Conservation (phyloP, 2,113 vertebrate species). For the Ciconia stormi region DNA sequence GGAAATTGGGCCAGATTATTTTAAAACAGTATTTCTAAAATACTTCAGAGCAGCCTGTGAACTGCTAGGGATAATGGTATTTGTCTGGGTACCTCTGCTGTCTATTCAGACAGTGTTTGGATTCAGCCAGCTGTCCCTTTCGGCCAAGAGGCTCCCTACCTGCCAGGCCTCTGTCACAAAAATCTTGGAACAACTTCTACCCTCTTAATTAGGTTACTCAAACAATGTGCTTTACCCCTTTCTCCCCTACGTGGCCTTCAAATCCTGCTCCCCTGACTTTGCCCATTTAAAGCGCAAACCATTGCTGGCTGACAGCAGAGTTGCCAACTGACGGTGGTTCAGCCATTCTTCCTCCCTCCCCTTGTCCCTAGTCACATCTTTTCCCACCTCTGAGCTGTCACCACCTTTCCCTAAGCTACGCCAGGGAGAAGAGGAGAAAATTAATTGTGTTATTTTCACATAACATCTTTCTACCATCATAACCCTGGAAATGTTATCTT, state of each 20-base stretch:
- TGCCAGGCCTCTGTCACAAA: not conserved
- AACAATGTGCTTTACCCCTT: not conserved
- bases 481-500: not conserved
- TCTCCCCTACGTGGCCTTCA: not conserved
- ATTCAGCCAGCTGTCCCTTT: not conserved
- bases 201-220: not conserved
- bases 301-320: not conserved
- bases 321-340: accelerated
- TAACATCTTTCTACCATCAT: not conserved
- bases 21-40: not conserved
- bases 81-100: not conserved
- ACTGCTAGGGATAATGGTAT: not conserved
- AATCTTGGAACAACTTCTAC: not conserved
- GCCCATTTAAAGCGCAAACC: not conserved
- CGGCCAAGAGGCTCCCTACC: not conserved
- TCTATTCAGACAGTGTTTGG: not conserved
- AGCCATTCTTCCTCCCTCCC: not conserved
- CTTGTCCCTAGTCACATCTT: not conserved
- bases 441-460: conserved; percentile 47
- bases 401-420: not conserved
- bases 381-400: conserved; percentile 46
- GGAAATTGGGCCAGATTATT: not conserved
- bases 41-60: not conserved
- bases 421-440: conserved; percentile 32
- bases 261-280: not conserved